Conservation (phyloP, 2,888 invertebrate genomes). For the Phortica magna region DNA sequence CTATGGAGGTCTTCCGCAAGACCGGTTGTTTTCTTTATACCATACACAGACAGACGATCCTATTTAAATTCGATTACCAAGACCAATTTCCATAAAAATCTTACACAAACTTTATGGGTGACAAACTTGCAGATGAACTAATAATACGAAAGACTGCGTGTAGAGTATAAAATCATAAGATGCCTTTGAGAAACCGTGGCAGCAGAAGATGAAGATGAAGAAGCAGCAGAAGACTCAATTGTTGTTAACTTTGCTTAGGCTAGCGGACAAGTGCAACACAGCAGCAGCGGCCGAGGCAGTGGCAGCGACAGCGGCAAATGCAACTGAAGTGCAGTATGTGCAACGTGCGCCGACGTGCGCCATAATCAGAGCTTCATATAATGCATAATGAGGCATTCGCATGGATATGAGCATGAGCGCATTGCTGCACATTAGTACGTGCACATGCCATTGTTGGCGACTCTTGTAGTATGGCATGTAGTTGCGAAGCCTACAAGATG, state of each 20-base stretch:
- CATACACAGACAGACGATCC: too few species aligned
- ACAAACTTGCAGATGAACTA: too few species aligned
- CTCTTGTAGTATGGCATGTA: constrained; percentile 12
- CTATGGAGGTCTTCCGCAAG: too few species aligned
- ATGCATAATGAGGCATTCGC: constrained; percentile 64
- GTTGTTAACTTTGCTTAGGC: not conserved
- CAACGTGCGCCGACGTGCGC: constrained; percentile 54
- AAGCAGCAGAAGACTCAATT: constrained; percentile 31
- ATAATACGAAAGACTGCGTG: too few species aligned
- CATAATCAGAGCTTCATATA: constrained; percentile 59
- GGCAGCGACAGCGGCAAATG: constrained; percentile 1
- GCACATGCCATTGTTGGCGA: constrained; percentile 2
- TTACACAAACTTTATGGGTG: too few species aligned
- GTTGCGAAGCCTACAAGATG: not conserved
- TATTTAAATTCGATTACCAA: too few species aligned
- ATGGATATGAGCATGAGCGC: constrained; percentile 28
- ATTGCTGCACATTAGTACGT: constrained; percentile 2
- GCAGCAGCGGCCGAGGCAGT: constrained; percentile 34
- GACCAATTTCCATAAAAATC: too few species aligned
- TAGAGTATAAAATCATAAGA: not conserved
- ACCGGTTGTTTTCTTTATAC: too few species aligned
- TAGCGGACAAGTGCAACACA: not conserved
- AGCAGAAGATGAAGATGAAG: not conserved
- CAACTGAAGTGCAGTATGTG: constrained; percentile 56
- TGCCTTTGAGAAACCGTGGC: not conserved